These are phyloP conservation scores for Leptinotarsa peninsularis DNA, from an alignment of 2,888 invertebrate genomes.

Conservation along the genomic window DNA sequence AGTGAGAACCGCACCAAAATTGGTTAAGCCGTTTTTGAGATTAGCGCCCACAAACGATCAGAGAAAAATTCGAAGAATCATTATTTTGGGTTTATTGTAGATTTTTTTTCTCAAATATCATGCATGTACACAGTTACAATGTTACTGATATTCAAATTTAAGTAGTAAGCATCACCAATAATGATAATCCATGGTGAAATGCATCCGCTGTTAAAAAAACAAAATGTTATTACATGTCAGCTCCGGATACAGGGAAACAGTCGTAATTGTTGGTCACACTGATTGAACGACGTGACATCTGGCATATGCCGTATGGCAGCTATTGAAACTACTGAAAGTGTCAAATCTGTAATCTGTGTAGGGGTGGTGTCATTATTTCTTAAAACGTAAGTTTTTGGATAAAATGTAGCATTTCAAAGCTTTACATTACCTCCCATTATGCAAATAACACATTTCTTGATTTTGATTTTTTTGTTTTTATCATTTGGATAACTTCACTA, in stretches of 20 bases:
- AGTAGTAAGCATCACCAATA: no score
- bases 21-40: no score
- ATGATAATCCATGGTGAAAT: no score
- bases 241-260: background rate
- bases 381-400: conserved; percentile 63
- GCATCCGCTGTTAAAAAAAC: no score
- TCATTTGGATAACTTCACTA: background rate
- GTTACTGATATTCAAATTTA: no score
- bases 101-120: no score
- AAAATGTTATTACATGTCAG: no score
- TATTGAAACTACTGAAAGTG: conserved; percentile 33
- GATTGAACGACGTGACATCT: background rate
- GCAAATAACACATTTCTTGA: background rate
- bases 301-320: conserved; percentile 20
- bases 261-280: background rate
- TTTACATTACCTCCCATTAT: conserved; percentile 25
- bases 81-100: no score
- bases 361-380: conserved; percentile 65
- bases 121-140: no score
- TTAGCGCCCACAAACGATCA: no score
- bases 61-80: no score
- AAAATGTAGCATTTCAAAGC: conserved; percentile 41
- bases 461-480: background rate
- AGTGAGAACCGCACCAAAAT: no score
- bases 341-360: conserved; percentile 46